Conservation (phyloP, 1,140 invertebrate species). For the Grapholita molesta region DNA sequence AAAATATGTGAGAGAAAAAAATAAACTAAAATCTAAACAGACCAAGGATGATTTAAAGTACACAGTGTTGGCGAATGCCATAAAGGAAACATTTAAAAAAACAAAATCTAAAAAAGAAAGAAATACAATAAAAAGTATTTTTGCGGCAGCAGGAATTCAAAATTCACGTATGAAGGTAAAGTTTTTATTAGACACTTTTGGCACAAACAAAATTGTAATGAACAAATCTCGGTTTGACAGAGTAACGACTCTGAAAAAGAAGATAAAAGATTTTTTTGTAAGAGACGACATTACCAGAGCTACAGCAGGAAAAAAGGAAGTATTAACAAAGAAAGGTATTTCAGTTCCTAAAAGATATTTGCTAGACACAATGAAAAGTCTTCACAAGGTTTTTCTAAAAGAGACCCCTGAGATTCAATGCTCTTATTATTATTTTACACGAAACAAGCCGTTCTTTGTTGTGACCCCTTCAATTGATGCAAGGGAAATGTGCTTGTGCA, state of each 20-base stretch:
- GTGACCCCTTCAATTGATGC: not conserved
- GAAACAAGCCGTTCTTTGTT: slow-evolving; percentile 13
- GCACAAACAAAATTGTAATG: not conserved
- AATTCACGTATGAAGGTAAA: slow-evolving; percentile 7
- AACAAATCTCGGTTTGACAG: not conserved
- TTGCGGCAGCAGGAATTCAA: not conserved
- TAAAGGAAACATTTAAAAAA: slow-evolving; percentile 7
- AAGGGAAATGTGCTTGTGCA: slow-evolving; percentile 17
- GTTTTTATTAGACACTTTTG: slow-evolving; percentile 2
- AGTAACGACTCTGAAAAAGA: not conserved
- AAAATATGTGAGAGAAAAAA: not conserved
- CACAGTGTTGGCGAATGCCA: not conserved
- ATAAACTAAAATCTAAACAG: not conserved
- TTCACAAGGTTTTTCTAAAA: slow-evolving; percentile 8
- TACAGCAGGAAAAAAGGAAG: slow-evolving; percentile 19
- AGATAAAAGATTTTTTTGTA: slow-evolving; percentile 11
- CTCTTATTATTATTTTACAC: slow-evolving; percentile 18
- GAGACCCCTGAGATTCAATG: not conserved
- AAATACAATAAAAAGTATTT: not conserved
- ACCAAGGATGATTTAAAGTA: not conserved
- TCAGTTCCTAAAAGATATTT: slow-evolving; percentile 17
- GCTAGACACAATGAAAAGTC: slow-evolving; percentile 13
- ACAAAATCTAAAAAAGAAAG: slow-evolving; percentile 3
- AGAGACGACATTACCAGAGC: slow-evolving; percentile 13
- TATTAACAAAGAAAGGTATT: not conserved